Base-by-base conservation (phyloP, 2,888 invertebrate genomes). In the Furcula furcula region DNA sequence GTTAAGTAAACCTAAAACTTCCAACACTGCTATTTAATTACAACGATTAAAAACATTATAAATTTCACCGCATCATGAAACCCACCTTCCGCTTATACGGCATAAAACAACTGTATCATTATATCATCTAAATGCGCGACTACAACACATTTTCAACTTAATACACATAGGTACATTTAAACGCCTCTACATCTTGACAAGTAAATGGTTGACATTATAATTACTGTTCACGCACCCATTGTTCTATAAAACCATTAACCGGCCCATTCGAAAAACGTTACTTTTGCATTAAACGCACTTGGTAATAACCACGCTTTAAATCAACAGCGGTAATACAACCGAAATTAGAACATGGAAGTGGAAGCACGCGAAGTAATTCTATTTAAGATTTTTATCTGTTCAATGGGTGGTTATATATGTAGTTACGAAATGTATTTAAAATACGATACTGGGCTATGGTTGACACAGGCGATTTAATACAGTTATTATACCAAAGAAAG, bases 391-490 rank as follows among this genome's bases (percentile, higher is more conserved):
- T 58, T 73, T 80, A 85, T 85, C 85, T 80, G 76, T 69, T 74
- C 85, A 82, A 83, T 84, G 79, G 80, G 78, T 82, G 77, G 80
- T 79, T 80, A 76, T 79, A 75, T 73, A 66, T 80, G 75, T 73
- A 65, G 75, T 79, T 75, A 76, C 73, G 73, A 72, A 80, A 76
- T 72, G 61, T 65, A 66, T 75, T 69, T 65, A 68, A 76, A 73
- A 67, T 65, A 69, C 66, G 59, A 64, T 65, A 65, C 46, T 51
- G 38, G 70, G 63, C 73, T n/a, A n/a, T n/a, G n/a, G n/a, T n/a
- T 16, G 16, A 16, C 16, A 16, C 3, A 16, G 9, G n/a, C 26
- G 14, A 26, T 26, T 26, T 26, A 26, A n/a, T 20, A 20, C 5
- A 2, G 20, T 2, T n/a, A n/a, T n/a, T n/a, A n/a, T n/a, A n/a